Percentiles rank a stretch among this genome's conserved stretches.
Conservation (phyloP, 1,140 invertebrate species). For the Achatina immaculata region DNA sequence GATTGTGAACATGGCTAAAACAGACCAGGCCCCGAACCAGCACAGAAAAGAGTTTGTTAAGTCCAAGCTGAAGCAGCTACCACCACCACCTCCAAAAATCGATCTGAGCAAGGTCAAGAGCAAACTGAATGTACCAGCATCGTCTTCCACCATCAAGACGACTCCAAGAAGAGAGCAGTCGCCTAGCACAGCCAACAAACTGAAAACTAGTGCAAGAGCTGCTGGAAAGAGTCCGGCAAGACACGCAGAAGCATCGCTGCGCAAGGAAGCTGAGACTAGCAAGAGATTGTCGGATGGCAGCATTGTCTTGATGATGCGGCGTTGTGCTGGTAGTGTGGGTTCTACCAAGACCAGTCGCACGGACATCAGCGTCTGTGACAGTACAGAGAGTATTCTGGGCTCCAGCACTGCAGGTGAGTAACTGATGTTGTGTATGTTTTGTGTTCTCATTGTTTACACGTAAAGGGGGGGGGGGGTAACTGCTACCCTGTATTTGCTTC, state of each 20-base stretch:
- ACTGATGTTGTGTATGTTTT: neutral
- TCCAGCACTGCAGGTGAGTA: neutral
- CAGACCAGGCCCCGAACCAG: conserved; percentile 40
- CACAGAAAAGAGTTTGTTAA: conserved; percentile 43
- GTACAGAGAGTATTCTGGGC: conserved; percentile 9
- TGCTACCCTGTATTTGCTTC: too few relatives aligned
- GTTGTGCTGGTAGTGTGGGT: conserved; percentile 29
- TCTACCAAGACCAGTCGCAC: conserved; percentile 38
- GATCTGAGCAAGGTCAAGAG: conserved; percentile 67
- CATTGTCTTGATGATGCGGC: conserved; percentile 25
- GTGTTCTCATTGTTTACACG: too few relatives aligned
- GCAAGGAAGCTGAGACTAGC: neutral
- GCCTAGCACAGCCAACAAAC: conserved; percentile 32
- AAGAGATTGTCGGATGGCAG: conserved; percentile 25
- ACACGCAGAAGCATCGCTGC: neutral
- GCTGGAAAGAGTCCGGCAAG: conserved; percentile 18
- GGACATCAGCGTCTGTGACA: conserved; percentile 36
- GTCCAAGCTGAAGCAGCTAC: conserved; percentile 50
- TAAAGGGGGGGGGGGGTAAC: too few relatives aligned
- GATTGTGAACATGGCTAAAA: conserved; percentile 28
- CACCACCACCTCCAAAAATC: conserved; percentile 51
- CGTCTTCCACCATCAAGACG: conserved; percentile 32
- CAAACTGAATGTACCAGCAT: conserved; percentile 55
- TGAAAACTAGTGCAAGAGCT: neutral
- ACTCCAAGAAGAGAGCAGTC: conserved; percentile 32